Percentiles rank a stretch among this genome's conserved stretches.
Evolutionary conservation across 2,888 invertebrate species (phyloP).

Genomic region (Eupithecia exiguata): DNA sequence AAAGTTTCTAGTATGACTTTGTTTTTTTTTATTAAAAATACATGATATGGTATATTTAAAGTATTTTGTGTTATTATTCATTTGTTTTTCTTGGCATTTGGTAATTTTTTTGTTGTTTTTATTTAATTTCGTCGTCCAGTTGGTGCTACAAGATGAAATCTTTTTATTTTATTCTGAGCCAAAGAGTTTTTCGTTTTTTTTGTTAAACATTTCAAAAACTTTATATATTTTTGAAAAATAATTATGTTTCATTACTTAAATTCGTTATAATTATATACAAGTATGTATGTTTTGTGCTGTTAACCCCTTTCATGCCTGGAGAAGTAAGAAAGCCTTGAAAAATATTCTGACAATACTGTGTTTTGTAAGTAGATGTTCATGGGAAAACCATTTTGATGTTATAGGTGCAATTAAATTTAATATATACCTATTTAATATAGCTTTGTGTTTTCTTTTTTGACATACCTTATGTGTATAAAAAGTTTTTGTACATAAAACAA

Average conservation of each 20-base stretch:
- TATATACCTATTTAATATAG: conserved; percentile 82
- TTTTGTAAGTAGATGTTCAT: conserved; percentile 56
- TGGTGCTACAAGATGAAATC: conserved; percentile 79
- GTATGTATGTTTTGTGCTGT: background rate
- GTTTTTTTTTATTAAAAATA: background rate
- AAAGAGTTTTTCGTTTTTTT: conserved; percentile 66
- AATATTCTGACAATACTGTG: conserved; percentile 68
- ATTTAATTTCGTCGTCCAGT: conserved; percentile 63
- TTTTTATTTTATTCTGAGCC: conserved; percentile 70
- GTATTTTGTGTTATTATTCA: conserved; percentile 27
- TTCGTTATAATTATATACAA: background rate
- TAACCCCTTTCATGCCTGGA: background rate
- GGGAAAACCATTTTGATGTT: conserved; percentile 65
- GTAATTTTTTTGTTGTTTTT: conserved; percentile 51
- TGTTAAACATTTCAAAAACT: conserved; percentile 7
- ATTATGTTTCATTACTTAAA: background rate
- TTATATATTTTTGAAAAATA: background rate
- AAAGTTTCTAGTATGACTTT: background rate
- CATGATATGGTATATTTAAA: conserved; percentile 10
- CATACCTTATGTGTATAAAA: conserved; percentile 31
- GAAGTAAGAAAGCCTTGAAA: conserved; percentile 60
- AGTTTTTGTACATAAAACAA: background rate
- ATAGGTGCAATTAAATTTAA: conserved; percentile 80
- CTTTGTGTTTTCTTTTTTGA: conserved; percentile 57
- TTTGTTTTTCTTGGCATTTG: conserved; percentile 50